Evolutionary conservation across 2,888 invertebrate species (phyloP).

Genomic region (Zygogramma bicolorata): DNA sequence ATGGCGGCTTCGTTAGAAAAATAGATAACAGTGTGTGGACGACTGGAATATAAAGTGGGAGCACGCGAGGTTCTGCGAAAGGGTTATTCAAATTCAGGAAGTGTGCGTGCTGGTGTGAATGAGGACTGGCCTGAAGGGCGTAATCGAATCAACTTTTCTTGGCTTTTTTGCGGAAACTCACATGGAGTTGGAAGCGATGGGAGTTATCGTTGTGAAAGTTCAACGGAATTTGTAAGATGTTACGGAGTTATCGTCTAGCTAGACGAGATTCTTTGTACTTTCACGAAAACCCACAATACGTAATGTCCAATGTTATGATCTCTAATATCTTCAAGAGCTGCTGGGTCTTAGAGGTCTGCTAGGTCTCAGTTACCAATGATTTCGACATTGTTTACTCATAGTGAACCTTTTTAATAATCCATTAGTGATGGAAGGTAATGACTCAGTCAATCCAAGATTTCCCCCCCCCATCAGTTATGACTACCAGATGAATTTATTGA

Average conservation of each 20-base stretch:
- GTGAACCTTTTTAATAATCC: too few species aligned
- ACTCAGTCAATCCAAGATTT: too few species aligned
- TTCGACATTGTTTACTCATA: too few species aligned
- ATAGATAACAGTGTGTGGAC: neutral
- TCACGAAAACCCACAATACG: too few species aligned
- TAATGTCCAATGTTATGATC: too few species aligned
- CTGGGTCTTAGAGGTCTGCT: too few species aligned
- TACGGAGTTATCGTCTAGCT: neutral
- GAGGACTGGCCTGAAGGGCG: neutral
- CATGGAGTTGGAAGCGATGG: neutral
- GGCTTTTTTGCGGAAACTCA: neutral
- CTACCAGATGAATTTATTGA: too few species aligned
- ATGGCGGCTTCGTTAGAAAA: neutral
- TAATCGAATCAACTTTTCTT: neutral
- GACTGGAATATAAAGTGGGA: neutral
- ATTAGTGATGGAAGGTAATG: too few species aligned
- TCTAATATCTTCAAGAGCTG: too few species aligned
- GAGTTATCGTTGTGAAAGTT: neutral
- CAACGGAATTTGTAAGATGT: neutral
- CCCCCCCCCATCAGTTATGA: too few species aligned
- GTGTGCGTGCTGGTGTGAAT: neutral
- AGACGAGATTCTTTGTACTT: too few species aligned
- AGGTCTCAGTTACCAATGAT: too few species aligned
- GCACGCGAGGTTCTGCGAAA: neutral
- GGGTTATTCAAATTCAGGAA: constrained; percentile 25